Conservation (phyloP, 1,140 invertebrate species). For the Drosophila kurseongensis region DNA sequence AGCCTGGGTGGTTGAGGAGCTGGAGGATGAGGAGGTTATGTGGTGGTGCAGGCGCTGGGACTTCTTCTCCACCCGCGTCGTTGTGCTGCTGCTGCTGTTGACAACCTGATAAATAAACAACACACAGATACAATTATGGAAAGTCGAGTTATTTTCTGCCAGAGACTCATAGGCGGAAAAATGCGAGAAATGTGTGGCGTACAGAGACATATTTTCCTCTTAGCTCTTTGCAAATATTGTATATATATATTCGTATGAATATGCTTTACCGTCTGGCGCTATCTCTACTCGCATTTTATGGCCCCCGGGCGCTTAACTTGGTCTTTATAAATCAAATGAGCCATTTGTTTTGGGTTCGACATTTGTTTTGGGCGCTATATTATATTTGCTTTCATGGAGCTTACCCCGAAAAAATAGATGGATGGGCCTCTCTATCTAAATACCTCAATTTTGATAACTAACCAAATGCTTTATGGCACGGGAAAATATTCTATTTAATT, state of each 20-base stretch:
- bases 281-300: slow-evolving; percentile 51
- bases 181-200: slow-evolving; percentile 36
- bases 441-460: slow-evolving; percentile 28
- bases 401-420: slow-evolving; percentile 53
- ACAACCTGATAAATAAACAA: slow-evolving; percentile 70
- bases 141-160: slow-evolving; percentile 29
- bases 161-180: slow-evolving; percentile 37
- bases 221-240: slow-evolving; percentile 30
- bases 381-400: slow-evolving; percentile 36
- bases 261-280: slow-evolving; percentile 50
- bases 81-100: slow-evolving; percentile 85
- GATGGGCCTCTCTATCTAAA: slow-evolving; percentile 32
- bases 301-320: slow-evolving; percentile 49
- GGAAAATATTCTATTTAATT: slow-evolving; percentile 13
- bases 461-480: slow-evolving; percentile 33
- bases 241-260: slow-evolving; percentile 10
- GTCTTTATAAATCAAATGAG: slow-evolving; percentile 67
- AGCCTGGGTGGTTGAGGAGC: slow-evolving; percentile 75
- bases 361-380: slow-evolving; percentile 14
- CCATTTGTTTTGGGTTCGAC: slow-evolving; percentile 53
- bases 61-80: slow-evolving; percentile 86
- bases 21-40: slow-evolving; percentile 84
- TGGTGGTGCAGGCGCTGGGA: slow-evolving; percentile 85
- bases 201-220: slow-evolving; percentile 9
- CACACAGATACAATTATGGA: slow-evolving; percentile 18